A percentile compares a stretch with the other conserved stretches of the same genome.
phyloP scores from a whole-genome alignment of 2,113 vertebrate genomes.

The Channa argus region DNA sequence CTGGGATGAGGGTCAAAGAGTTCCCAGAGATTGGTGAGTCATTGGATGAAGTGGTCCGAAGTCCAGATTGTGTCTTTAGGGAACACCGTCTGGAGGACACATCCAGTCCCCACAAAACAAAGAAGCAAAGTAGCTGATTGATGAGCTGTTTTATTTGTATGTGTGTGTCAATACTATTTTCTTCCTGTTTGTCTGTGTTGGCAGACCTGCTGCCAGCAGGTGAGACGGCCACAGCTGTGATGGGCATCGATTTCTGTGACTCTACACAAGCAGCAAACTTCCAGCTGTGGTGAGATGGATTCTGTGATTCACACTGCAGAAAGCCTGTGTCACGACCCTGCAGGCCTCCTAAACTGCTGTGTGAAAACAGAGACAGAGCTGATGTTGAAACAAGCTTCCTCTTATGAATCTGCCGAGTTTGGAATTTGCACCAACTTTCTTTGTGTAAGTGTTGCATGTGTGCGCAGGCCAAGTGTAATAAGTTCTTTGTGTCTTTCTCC shows the following conservation, averaged over 20 bases:
- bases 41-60: not conserved
- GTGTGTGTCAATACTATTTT: not conserved
- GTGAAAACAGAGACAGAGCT: not conserved
- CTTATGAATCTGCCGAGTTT: not conserved
- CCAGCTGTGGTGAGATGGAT: slow-evolving; percentile 91
- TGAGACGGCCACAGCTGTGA: slow-evolving; percentile 85
- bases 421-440: not conserved
- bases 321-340: not conserved
- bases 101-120: not conserved
- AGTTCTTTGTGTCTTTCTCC: not conserved
- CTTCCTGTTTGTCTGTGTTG: not conserved
- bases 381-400: not conserved
- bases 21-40: slow-evolving; percentile 92
- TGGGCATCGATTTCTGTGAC: slow-evolving; percentile 98
- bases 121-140: not conserved
- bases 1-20: slow-evolving; percentile 93
- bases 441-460: no score
- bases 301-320: not conserved
- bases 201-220: slow-evolving; percentile 89
- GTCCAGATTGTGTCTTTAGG: no score
- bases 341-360: not conserved
- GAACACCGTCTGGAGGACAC: no score
- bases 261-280: slow-evolving; percentile 98
- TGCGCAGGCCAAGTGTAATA: not conserved
- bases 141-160: not conserved